Percentiles rank a stretch among this genome's conserved stretches.
These are phyloP conservation scores for Netelia inedita DNA, from an alignment of 2,888 invertebrate species.

Conservation along the genomic window DNA sequence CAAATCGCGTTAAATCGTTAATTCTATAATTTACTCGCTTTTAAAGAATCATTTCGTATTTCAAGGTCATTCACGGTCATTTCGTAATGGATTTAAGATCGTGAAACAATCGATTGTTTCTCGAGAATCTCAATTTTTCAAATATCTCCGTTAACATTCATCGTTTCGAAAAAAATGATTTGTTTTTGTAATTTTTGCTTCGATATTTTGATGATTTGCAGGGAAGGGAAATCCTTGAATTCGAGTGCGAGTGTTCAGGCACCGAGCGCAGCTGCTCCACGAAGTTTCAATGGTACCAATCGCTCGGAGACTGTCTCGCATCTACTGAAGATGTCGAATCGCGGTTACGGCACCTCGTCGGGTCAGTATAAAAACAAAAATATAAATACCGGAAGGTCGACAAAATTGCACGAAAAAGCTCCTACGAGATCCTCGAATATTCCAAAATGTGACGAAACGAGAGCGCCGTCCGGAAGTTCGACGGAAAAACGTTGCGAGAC, in stretches of 20 bases:
- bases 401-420: conserved; percentile 1
- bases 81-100: neutral
- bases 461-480: neutral
- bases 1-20: too few relatives aligned
- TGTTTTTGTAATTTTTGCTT: conserved; percentile 26
- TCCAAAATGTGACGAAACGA: conserved; percentile 4
- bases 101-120: conserved; percentile 5
- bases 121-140: neutral
- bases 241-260: conserved; percentile 66
- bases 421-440: conserved; percentile 31
- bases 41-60: too few relatives aligned
- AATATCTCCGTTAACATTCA: neutral
- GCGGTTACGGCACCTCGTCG: conserved; percentile 89
- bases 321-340: conserved; percentile 90
- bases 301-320: conserved; percentile 87
- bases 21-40: too few relatives aligned
- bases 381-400: conserved; percentile 48
- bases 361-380: conserved; percentile 78
- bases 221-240: conserved; percentile 68
- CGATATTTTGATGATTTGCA: conserved; percentile 40
- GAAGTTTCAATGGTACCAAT: conserved; percentile 83
- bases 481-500: conserved; percentile 52
- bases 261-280: conserved; percentile 82
- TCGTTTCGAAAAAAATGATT: neutral
- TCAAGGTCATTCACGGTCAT: too few relatives aligned